These are phyloP conservation scores for Sterna hirundo DNA, from an alignment of 2,113 vertebrate genomes.

Conservation along the genomic window DNA sequence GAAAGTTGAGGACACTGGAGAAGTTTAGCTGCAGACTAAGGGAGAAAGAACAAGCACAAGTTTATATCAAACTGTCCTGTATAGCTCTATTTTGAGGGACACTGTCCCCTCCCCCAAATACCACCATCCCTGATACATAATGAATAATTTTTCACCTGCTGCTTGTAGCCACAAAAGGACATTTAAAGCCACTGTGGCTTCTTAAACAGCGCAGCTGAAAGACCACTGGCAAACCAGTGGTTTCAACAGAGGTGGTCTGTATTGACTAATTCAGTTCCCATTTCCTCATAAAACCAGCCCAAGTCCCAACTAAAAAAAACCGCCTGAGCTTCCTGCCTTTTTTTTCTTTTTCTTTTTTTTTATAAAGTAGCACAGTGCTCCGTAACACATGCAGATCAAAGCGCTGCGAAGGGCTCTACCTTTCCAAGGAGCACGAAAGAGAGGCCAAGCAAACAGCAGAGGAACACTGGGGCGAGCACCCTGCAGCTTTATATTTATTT, in stretches of 20 bases:
- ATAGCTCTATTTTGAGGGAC: neutral
- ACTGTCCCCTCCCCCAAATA: neutral
- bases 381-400: slow-evolving; percentile 75
- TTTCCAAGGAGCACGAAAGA: slow-evolving; percentile 73
- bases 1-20: neutral
- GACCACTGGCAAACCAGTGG: neutral
- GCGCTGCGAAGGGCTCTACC: slow-evolving; percentile 58
- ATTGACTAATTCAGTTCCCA: slow-evolving; percentile 15
- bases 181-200: neutral
- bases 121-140: neutral
- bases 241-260: slow-evolving; percentile 14
- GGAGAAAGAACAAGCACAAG: neutral
- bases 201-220: slow-evolving; percentile 5
- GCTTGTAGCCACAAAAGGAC: neutral
- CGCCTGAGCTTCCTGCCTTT: slow-evolving; percentile 38
- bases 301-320: slow-evolving; percentile 26
- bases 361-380: slow-evolving; percentile 5
- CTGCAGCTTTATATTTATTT: slow-evolving; percentile 82
- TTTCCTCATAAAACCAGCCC: slow-evolving; percentile 38
- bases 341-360: neutral
- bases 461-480: slow-evolving; percentile 65
- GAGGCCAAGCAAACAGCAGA: slow-evolving; percentile 55
- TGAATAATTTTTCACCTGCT: slow-evolving; percentile 8
- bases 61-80: neutral
- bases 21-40: neutral